A percentile compares a stretch with the other conserved stretches of the same genome.
phyloP scores from a whole-genome alignment of 2,797 vertebrate species.

The Tiaroga cobitis region DNA sequence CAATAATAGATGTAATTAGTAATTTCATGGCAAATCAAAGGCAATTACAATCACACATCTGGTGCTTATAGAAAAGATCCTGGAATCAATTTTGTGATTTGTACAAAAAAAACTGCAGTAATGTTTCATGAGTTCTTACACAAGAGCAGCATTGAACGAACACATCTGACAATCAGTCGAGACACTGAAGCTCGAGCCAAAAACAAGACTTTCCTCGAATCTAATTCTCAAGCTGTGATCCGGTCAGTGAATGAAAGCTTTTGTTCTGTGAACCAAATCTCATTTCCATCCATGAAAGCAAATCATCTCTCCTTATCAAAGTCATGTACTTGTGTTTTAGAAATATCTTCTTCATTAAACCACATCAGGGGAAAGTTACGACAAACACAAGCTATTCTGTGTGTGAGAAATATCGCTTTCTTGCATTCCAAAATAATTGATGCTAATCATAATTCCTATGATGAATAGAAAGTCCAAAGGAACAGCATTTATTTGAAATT shows the following conservation, averaged over 20 bases:
- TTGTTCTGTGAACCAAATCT: not conserved
- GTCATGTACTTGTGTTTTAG: not conserved
- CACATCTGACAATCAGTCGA: not conserved
- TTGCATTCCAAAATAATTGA: not conserved
- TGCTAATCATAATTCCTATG: not conserved
- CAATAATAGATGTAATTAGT: slow-evolving; percentile 2
- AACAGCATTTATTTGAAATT: not conserved
- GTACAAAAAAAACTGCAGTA: not conserved
- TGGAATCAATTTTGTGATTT: slow-evolving; percentile 28
- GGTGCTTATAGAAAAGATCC: not conserved
- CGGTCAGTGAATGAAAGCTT: not conserved
- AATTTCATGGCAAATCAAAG: slow-evolving; percentile 50
- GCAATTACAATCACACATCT: slow-evolving; percentile 33
- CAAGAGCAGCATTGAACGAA: no score
- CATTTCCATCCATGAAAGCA: not conserved
- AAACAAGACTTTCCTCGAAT: slow-evolving; percentile 45
- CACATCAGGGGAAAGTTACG: not conserved
- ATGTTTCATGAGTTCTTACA: slow-evolving; percentile 4
- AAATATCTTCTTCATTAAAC: not conserved
- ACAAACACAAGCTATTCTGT: not conserved
- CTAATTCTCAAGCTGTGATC: slow-evolving; percentile 26
- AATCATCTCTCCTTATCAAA: not conserved
- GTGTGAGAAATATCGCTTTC: not conserved
- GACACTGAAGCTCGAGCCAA: slow-evolving; percentile 18
- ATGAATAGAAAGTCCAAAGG: not conserved